These are phyloP conservation scores for Neogobius melanostomus DNA, from an alignment of 2,113 vertebrate genomes.

Conservation along the genomic window DNA sequence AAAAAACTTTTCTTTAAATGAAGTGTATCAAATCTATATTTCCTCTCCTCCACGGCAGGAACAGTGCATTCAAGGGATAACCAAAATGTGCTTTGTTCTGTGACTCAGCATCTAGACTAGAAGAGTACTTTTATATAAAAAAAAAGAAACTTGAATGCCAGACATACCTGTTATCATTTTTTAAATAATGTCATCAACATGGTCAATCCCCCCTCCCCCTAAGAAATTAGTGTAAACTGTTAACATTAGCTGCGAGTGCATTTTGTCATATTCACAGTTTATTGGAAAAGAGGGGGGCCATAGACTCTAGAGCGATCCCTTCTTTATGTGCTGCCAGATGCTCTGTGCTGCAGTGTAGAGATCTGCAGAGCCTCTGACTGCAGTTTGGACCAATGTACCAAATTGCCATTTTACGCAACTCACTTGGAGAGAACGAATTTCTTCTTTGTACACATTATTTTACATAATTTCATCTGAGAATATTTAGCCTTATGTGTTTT, in stretches of 20 bases:
- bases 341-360: constrained; percentile 2
- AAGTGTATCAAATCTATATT: too few relatives aligned
- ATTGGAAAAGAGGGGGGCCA: background rate
- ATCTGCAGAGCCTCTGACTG: constrained; percentile 6
- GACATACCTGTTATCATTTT: too few relatives aligned
- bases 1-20: too few relatives aligned
- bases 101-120: too few relatives aligned
- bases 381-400: constrained; percentile 8
- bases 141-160: too few relatives aligned
- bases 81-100: too few relatives aligned
- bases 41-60: too few relatives aligned
- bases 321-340: constrained; percentile 32
- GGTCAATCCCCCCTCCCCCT: too few relatives aligned
- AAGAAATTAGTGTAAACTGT: background rate
- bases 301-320: background rate
- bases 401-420: background rate
- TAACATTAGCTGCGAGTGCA: background rate
- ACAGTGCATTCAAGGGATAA: too few relatives aligned
- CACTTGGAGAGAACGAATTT: background rate
- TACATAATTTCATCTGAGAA: background rate
- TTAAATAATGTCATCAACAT: too few relatives aligned
- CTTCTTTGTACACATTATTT: background rate
- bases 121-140: too few relatives aligned
- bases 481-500: background rate
- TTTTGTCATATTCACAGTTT: background rate